Evolutionary conservation across 2,888 invertebrate species (phyloP), one percentile per base, ranked within the genome.

Genomic region (Ferrisia virgata): DNA sequence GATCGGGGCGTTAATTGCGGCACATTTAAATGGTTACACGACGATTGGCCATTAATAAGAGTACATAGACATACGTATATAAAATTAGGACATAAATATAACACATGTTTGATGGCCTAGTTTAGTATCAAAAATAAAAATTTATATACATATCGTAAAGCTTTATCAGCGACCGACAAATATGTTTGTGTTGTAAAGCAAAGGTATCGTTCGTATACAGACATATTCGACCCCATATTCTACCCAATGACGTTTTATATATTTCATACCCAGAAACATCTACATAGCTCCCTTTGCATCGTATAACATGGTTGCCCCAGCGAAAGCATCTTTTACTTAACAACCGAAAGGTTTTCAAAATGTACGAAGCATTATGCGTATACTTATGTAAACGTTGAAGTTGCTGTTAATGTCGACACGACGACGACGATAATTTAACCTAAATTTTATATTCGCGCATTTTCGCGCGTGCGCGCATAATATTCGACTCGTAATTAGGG

Each of bases 61-160:
- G n/a, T n/a, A n/a, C n/a, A n/a, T n/a, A n/a, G n/a, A n/a, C n/a
- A n/a, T n/a, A n/a, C n/a, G n/a, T n/a, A n/a, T 76, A 28, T 28
- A 76, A 36, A 76, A 76, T 76, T 76, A 76, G 72, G 33, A 76
- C 72, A 69, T 28, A 18, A 36, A 33, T 36, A n/a, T n/a, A n/a
- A n/a, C n/a, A 76, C 72, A 36, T 36, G 72, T 36, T 36, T 36
- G 72, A 76, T 76, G 72, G 72, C 72, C 72, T 76, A 76, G 72
- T 76, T 76, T 36, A 28, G 28, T 15, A 28, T 64, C 28, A 64
- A 64, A 25, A 15, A 9, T 28, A 64, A 64, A 64, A 64, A 53
- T n/a, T n/a, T n/a, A n/a, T 64, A 64, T 64, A 64, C 28, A 64
- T 15, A 64, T 64, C 28, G 64, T 64, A 1, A 28, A 64, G 6